A percentile compares a stretch with the other conserved stretches of the same genome.
Evolutionary conservation across 64 coral and sea anemone genomes (phyloP).

Genomic region (Pachyseris speciosa): DNA sequence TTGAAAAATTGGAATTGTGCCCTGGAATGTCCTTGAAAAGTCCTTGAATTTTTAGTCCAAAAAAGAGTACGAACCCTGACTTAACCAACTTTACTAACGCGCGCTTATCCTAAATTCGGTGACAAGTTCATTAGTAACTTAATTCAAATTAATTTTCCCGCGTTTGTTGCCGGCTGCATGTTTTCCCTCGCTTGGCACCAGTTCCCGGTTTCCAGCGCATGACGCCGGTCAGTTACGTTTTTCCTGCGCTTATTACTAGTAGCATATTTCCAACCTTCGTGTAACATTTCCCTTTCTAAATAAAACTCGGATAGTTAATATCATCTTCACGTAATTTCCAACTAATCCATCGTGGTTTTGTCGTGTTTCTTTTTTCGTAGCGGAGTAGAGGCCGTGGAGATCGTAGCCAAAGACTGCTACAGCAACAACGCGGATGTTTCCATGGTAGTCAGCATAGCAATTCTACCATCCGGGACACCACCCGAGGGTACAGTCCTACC

Average conservation of each 20-base stretch:
- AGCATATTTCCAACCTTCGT: not conserved
- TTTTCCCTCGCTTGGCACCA: not conserved
- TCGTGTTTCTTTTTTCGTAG: too few relatives aligned
- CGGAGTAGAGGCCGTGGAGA: slow-evolving; percentile 41
- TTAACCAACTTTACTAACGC: too few relatives aligned
- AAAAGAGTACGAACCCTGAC: too few relatives aligned
- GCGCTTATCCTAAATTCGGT: too few relatives aligned
- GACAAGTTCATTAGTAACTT: too few relatives aligned
- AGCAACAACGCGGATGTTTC: slow-evolving; percentile 67
- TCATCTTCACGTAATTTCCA: too few relatives aligned
- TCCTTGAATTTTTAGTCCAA: too few relatives aligned
- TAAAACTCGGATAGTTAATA: too few relatives aligned
- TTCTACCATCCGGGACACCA: slow-evolving; percentile 28
- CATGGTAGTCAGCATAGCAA: slow-evolving; percentile 31
- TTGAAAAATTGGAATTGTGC: too few relatives aligned
- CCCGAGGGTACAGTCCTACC: slow-evolving; percentile 51
- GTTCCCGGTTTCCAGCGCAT: not conserved
- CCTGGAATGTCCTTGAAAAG: too few relatives aligned
- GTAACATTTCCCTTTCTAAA: too few relatives aligned
- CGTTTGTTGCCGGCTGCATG: not conserved
- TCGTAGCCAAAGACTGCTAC: slow-evolving; percentile 34
- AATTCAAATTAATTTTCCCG: not conserved
- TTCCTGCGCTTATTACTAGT: not conserved
- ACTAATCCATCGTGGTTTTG: too few relatives aligned
- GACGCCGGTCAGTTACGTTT: not conserved